Evolutionary conservation across 2,113 vertebrate genomes (phyloP).

Genomic region (Drymodes brunneopygia): DNA sequence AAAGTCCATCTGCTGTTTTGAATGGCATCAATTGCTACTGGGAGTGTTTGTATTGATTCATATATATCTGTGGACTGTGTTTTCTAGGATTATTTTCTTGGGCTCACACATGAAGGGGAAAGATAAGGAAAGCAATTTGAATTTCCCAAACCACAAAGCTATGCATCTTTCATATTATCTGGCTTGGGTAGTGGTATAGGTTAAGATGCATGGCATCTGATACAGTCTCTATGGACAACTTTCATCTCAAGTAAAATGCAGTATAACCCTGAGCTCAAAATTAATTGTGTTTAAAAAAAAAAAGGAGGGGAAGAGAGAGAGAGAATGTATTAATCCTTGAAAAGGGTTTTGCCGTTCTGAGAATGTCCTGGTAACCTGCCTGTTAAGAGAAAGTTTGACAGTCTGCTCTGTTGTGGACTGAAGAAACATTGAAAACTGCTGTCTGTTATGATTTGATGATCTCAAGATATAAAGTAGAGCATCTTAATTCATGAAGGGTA

Average conservation of each 20-base stretch:
- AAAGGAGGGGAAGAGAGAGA: not conserved
- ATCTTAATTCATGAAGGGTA: not conserved
- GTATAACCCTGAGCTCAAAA: not conserved
- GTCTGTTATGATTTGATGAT: not conserved
- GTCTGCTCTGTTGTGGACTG: not conserved
- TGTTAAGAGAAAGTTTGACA: not conserved
- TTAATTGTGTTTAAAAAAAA: not conserved
- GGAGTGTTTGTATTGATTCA: not conserved
- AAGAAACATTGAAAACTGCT: not conserved
- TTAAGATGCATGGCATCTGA: not conserved
- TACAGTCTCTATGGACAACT: not conserved
- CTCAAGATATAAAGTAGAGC: not conserved
- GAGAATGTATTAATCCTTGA: not conserved
- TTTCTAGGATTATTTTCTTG: not conserved
- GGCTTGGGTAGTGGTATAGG: not conserved
- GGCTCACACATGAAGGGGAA: not conserved
- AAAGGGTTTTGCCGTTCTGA: not conserved
- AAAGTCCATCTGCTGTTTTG: not conserved
- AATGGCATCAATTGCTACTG: not conserved
- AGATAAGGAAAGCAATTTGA: constrained; percentile 34
- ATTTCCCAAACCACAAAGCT: constrained; percentile 3
- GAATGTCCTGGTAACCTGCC: not conserved
- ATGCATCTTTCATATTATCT: constrained; percentile 9
- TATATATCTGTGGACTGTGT: not conserved
- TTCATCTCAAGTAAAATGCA: not conserved